These are phyloP conservation scores for Sebastes vulpes DNA, from an alignment of 2,797 vertebrate species.

Conservation along the genomic window DNA sequence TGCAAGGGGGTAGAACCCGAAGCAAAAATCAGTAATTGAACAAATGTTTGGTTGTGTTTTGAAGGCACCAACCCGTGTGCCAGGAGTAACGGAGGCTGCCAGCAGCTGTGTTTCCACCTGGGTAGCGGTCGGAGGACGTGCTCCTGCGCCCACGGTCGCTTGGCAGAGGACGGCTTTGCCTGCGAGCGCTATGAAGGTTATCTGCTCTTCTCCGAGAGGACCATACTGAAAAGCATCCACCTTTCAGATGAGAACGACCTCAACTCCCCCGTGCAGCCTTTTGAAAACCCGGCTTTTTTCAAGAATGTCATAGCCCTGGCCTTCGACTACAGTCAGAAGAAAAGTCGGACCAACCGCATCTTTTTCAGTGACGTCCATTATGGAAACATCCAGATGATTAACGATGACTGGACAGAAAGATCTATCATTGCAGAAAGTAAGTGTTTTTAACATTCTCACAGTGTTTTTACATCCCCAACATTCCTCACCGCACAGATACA, in stretches of 20 bases:
- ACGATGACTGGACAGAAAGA: constrained; percentile 95
- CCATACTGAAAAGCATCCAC: constrained; percentile 96
- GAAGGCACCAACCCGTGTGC: constrained; percentile 95
- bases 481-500: background rate
- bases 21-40: constrained; percentile 4
- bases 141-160: constrained; percentile 95
- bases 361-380: constrained; percentile 98
- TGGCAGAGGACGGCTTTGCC: constrained; percentile 91
- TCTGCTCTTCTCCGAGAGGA: constrained; percentile 96
- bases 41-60: constrained; percentile 29
- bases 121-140: constrained; percentile 90
- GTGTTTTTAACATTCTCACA: constrained; percentile 63
- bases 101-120: constrained; percentile 96
- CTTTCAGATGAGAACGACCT: constrained; percentile 96
- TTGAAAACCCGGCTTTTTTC: constrained; percentile 94
- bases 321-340: constrained; percentile 92
- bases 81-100: constrained; percentile 94
- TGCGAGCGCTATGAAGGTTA: constrained; percentile 96
- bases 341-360: constrained; percentile 91
- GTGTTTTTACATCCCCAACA: background rate
- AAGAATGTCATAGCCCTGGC: constrained; percentile 95
- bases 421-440: constrained; percentile 94
- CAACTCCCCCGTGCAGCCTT: constrained; percentile 95
- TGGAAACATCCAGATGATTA: constrained; percentile 97
- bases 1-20: background rate